phyloP scores from a whole-genome alignment of 64 coral and sea anemone genomes.

The Porites australiensis region DNA sequence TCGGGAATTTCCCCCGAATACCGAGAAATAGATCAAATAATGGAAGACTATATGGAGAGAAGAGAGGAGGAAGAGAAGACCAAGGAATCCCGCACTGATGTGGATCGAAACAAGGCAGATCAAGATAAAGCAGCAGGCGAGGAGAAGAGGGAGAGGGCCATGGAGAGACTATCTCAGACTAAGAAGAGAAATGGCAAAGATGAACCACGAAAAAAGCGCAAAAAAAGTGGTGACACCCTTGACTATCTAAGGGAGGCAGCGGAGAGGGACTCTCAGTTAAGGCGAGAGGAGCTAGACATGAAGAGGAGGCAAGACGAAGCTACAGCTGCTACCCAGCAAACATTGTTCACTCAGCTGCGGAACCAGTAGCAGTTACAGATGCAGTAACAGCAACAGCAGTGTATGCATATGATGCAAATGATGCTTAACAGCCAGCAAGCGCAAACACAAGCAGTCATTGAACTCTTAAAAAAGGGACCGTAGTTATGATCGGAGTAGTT shows the following conservation, averaged over 20 bases:
- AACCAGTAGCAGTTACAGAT: slow-evolving; percentile 35
- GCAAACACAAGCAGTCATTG: slow-evolving; percentile 27
- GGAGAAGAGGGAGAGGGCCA: slow-evolving; percentile 49
- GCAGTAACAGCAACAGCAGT: slow-evolving; percentile 43
- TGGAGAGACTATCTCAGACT: slow-evolving; percentile 31
- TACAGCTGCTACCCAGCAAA: not conserved
- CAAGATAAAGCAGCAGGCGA: slow-evolving; percentile 27
- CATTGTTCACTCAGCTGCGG: not conserved
- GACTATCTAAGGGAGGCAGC: slow-evolving; percentile 43
- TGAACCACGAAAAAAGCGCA: not conserved
- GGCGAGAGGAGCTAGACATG: slow-evolving; percentile 11
- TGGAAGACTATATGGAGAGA: slow-evolving; percentile 58
- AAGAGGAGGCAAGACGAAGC: slow-evolving; percentile 27
- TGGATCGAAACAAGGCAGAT: slow-evolving; percentile 10
- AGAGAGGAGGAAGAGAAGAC: slow-evolving; percentile 49
- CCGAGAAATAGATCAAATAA: slow-evolving; percentile 7
- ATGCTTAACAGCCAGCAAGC: slow-evolving; percentile 31
- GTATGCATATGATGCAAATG: slow-evolving; percentile 41
- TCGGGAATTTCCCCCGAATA: slow-evolving; percentile 33
- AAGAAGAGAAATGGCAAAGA: not conserved
- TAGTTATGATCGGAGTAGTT: slow-evolving; percentile 1
- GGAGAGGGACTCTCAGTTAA: slow-evolving; percentile 19
- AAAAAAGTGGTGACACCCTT: slow-evolving; percentile 33
- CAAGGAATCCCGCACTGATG: slow-evolving; percentile 21
- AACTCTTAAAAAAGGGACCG: slow-evolving; percentile 2